phyloP scores from a whole-genome alignment of 2,113 vertebrate species.

The Heterocephalus glaber region DNA sequence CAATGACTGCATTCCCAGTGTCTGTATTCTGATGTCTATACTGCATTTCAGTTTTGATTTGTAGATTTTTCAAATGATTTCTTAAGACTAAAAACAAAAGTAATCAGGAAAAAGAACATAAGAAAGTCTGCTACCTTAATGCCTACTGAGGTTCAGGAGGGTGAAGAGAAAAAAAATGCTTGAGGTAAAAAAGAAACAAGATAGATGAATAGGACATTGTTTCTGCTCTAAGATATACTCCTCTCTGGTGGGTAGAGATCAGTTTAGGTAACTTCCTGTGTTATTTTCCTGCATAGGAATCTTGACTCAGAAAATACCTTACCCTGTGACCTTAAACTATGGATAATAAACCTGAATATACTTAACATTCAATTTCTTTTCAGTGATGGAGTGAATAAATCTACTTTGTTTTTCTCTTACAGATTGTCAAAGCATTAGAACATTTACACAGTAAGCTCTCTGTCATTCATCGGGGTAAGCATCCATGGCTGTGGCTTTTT shows the following conservation, averaged over 20 bases:
- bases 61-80: constrained; percentile 7
- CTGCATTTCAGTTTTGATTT: neutral
- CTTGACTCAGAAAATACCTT: neutral
- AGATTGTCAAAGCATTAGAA: constrained; percentile 98
- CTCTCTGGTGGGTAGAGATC: neutral
- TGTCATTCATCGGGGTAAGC: constrained; percentile 97
- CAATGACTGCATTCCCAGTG: neutral
- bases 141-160: neutral
- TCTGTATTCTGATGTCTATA: neutral
- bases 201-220: neutral
- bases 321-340: neutral
- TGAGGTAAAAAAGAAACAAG: neutral
- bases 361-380: constrained; percentile 8
- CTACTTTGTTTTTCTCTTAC: constrained; percentile 77
- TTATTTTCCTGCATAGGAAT: neutral
- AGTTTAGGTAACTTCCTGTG: neutral
- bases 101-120: neutral
- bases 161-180: neutral
- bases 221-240: neutral
- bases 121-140: neutral
- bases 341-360: neutral
- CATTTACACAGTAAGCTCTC: constrained; percentile 98
- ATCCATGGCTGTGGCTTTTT: neutral
- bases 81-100: neutral
- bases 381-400: neutral